These are phyloP conservation scores for Tichodroma muraria DNA, from an alignment of 2,113 vertebrate species.

Conservation along the genomic window DNA sequence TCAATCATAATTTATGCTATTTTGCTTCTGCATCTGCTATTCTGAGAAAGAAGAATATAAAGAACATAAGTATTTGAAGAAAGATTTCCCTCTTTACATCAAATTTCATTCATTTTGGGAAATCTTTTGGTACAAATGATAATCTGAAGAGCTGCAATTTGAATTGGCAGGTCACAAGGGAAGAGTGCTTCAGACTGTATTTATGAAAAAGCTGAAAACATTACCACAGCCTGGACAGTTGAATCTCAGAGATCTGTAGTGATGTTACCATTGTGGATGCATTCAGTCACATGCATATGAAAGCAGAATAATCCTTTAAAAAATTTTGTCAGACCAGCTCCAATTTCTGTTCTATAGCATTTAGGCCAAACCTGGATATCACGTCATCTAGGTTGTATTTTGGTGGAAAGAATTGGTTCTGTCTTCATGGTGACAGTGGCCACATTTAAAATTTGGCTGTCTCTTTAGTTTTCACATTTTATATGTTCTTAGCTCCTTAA, in stretches of 20 bases:
- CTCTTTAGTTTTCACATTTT: not conserved
- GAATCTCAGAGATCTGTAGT: not conserved
- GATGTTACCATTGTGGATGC: not conserved
- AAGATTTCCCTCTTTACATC: not conserved
- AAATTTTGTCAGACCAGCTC: not conserved
- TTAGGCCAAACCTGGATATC: not conserved
- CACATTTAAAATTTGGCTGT: not conserved
- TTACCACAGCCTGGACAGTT: not conserved
- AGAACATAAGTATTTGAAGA: constrained; percentile 13
- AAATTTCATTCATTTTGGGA: not conserved
- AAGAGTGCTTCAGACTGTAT: not conserved
- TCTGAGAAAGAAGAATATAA: not conserved
- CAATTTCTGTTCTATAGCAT: not conserved
- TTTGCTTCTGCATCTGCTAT: constrained; percentile 30
- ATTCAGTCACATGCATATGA: not conserved
- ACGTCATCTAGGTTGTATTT: not conserved
- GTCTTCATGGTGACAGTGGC: not conserved
- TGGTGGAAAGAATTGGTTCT: not conserved
- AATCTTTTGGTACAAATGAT: not conserved
- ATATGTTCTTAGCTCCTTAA: not conserved
- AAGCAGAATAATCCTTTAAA: not conserved
- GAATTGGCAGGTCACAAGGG: not conserved
- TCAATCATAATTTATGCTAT: constrained; percentile 42
- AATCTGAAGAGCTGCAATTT: not conserved
- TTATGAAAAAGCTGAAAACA: not conserved